Evolutionary conservation across 2,797 vertebrate genomes (phyloP).

Genomic region (Galaxias olidus): DNA sequence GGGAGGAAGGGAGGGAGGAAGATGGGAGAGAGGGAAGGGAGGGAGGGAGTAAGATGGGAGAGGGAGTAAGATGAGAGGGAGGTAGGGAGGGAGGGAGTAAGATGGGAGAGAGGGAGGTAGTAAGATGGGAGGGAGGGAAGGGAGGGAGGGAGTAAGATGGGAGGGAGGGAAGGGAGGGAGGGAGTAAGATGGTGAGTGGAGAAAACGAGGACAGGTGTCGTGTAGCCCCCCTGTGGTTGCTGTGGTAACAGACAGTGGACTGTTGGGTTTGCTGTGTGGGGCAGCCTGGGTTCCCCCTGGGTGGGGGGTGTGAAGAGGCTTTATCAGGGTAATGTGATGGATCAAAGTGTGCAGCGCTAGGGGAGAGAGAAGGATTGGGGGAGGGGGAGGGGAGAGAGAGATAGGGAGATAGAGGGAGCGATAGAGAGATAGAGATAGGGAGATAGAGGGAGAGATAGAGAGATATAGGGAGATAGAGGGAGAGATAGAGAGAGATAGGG

Average conservation of each 20-base stretch:
- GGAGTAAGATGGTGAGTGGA: background rate
- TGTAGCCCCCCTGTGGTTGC: constrained; percentile 30
- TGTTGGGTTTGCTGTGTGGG: background rate
- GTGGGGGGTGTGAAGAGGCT: constrained; percentile 61
- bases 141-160: background rate
- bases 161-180: background rate
- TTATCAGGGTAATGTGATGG: constrained; percentile 46
- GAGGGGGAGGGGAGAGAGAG: background rate
- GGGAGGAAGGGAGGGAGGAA: background rate
- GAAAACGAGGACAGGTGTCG: constrained; percentile 7
- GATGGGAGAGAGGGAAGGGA: background rate
- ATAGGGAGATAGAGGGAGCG: background rate
- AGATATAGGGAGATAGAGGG: constrained; percentile 31
- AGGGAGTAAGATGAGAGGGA: background rate
- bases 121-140: background rate
- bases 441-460: constrained; percentile 32
- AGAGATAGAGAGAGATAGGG: constrained; percentile 6
- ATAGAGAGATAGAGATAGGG: no score
- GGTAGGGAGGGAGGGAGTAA: background rate
- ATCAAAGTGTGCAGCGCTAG: constrained; percentile 47
- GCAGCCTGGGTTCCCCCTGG: background rate
- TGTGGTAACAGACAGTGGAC: constrained; percentile 44
- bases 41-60: background rate
- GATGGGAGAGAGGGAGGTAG: background rate
- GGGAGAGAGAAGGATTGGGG: background rate